Percentiles rank a stretch among this genome's conserved stretches.
Conservation (phyloP, 2,113 vertebrate genomes). For the Lethenteron reissneri region DNA sequence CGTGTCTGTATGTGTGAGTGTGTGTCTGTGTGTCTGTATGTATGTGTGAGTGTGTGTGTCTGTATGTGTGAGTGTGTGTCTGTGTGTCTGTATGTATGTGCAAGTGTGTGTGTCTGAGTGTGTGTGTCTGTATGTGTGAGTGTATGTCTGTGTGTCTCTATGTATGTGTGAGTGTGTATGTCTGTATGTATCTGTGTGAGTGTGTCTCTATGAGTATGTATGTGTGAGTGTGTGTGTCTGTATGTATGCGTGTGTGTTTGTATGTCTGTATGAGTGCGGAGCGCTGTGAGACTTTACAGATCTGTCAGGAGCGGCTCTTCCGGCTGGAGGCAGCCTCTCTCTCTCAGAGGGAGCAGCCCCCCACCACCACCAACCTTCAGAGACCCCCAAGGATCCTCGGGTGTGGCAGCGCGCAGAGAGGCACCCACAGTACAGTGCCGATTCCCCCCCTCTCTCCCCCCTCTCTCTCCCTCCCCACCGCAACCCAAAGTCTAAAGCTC, state of each 20-base stretch:
- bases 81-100: neutral
- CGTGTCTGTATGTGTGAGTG: neutral
- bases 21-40: neutral
- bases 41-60: neutral
- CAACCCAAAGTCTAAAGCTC: neutral
- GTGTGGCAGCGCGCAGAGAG: no score
- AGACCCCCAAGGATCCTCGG: no score
- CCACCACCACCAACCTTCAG: no score
- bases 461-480: neutral
- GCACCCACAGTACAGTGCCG: no score
- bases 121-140: neutral
- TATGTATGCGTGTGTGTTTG: neutral
- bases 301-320: no score
- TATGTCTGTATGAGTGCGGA: neutral
- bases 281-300: neutral
- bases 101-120: neutral
- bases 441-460: neutral
- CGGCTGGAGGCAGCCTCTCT: no score
- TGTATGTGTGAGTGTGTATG: neutral
- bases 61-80: neutral
- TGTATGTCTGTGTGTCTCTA: neutral
- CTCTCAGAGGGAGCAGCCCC: no score
- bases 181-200: no score
- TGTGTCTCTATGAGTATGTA: neutral
- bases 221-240: neutral